Evolutionary conservation across 2,888 invertebrate genomes (phyloP).

Genomic region (Coleophora deauratella): DNA sequence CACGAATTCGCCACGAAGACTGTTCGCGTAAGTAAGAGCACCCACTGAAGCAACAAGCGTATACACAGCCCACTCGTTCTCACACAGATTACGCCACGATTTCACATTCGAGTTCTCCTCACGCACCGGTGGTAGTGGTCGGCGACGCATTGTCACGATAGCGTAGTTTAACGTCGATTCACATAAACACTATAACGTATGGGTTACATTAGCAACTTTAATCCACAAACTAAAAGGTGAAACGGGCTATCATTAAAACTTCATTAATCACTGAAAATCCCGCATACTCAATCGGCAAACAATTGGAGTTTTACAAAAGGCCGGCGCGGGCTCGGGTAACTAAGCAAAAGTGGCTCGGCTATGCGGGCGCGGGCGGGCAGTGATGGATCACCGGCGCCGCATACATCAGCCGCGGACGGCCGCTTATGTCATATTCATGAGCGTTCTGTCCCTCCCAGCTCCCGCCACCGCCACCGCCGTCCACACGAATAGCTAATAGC

Average conservation of each 20-base stretch:
- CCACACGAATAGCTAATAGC: too few relatives aligned
- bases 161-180: constrained; percentile 1
- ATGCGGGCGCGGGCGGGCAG: constrained; percentile 25
- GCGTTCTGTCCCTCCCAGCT: constrained; percentile 16
- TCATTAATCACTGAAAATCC: constrained; percentile 20
- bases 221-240: constrained; percentile 1
- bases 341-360: constrained; percentile 26
- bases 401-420: constrained; percentile 53
- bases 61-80: constrained; percentile 76
- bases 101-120: constrained; percentile 54
- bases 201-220: too few relatives aligned
- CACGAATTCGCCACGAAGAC: constrained; percentile 86
- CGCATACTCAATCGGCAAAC: constrained; percentile 45
- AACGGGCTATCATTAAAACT: constrained; percentile 6
- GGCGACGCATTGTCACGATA: constrained; percentile 53
- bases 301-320: constrained; percentile 20
- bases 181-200: not conserved
- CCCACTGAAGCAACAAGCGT: constrained; percentile 78
- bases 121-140: constrained; percentile 55
- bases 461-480: too few relatives aligned
- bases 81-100: constrained; percentile 43
- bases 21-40: constrained; percentile 81
- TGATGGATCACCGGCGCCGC: constrained; percentile 53
- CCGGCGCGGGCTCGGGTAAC: constrained; percentile 21
- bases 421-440: constrained; percentile 69